Conservation (phyloP, 2,888 invertebrate genomes). For the Andricus curvator region DNA sequence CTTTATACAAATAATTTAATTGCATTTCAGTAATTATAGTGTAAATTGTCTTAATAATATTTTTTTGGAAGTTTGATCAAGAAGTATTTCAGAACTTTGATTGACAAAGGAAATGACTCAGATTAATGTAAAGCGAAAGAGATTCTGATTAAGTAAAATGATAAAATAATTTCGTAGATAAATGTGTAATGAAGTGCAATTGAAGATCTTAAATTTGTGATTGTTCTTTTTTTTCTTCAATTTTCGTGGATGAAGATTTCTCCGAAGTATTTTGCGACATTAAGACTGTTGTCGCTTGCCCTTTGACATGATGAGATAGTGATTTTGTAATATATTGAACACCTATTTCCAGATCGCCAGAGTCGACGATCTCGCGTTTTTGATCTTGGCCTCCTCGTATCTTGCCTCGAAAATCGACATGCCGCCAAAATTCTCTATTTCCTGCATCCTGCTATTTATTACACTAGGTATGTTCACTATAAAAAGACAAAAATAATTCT, state of each 20-base stretch:
- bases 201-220: not conserved
- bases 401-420: conserved; percentile 53
- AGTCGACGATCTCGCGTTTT: not conserved
- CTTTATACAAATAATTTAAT: conserved; percentile 1
- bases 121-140: not conserved
- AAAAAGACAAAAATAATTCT: not conserved
- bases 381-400: conserved; percentile 8
- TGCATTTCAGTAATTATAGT: not conserved
- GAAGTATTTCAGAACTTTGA: not conserved
- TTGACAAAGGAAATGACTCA: not conserved
- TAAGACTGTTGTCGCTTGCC: not conserved
- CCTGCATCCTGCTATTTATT: conserved; percentile 58
- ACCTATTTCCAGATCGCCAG: not conserved
- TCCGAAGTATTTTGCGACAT: not conserved
- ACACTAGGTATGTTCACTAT: conserved; percentile 60
- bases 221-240: not conserved
- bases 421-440: conserved; percentile 57
- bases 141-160: not conserved
- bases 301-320: not conserved
- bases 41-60: not conserved
- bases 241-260: conserved; percentile 5
- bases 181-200: not conserved
- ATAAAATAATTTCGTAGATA: not conserved
- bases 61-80: not conserved
- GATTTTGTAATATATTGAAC: not conserved